phyloP scores from a whole-genome alignment of 2,113 vertebrate species.

The Panthera uncia region DNA sequence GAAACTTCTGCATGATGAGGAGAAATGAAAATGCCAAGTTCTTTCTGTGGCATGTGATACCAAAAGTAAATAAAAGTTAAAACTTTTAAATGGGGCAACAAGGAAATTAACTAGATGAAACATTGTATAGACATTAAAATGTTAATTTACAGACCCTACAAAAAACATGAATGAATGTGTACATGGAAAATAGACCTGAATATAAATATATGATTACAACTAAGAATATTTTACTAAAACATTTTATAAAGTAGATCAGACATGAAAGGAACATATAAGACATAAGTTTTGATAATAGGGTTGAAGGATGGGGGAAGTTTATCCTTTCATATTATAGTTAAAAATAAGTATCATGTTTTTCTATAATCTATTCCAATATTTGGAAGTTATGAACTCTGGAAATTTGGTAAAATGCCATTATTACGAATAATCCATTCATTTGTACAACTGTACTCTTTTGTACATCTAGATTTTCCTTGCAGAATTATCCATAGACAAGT shows the following conservation, averaged over 20 bases:
- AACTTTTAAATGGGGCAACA: not conserved
- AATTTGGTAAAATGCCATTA: not conserved
- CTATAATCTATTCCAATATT: not conserved
- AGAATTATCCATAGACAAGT: not conserved
- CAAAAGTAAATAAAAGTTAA: not conserved
- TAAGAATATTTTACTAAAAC: constrained; percentile 1
- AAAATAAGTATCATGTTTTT: not conserved
- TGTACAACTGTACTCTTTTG: not conserved
- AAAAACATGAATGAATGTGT: not conserved
- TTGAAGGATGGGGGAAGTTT: not conserved
- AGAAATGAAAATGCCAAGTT: not conserved
- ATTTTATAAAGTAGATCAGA: not conserved
- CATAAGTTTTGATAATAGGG: not conserved
- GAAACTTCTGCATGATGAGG: not conserved
- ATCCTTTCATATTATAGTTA: not conserved
- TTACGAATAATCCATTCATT: not conserved
- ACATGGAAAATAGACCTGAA: not conserved
- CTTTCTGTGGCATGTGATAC: not conserved
- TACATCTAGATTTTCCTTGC: not conserved
- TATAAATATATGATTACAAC: not conserved
- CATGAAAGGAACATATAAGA: not conserved
- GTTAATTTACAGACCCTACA: not conserved
- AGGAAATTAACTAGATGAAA: constrained; percentile 3
- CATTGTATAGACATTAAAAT: not conserved
- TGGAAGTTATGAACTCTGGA: not conserved